These are phyloP conservation scores for Drepanosiphum platanoidis DNA, from an alignment of 2,888 invertebrate species.

Conservation along the genomic window DNA sequence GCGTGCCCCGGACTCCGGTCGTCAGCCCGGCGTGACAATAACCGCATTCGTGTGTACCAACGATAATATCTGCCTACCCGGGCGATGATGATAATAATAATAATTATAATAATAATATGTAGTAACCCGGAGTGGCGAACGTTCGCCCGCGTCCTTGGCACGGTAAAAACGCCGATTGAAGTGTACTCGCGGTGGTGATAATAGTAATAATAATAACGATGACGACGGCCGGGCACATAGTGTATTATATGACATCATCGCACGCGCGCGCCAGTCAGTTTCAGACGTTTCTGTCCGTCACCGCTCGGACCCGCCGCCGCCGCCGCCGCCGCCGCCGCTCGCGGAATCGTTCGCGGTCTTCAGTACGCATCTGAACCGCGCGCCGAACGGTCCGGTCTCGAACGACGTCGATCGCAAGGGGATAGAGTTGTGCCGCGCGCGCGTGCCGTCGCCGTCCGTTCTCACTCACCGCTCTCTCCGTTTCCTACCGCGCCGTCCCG, in stretches of 20 bases:
- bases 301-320: not conserved
- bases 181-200: not conserved
- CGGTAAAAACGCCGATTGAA: slow-evolving; percentile 32
- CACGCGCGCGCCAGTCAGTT: not conserved
- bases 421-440: not conserved
- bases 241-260: slow-evolving; percentile 39
- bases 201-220: slow-evolving; percentile 2
- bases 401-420: not conserved
- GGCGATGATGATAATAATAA: no score
- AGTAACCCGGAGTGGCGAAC: not conserved
- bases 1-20: no score
- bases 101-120: not conserved
- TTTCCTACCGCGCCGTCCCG: not conserved
- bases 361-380: not conserved
- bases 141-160: slow-evolving; percentile 42
- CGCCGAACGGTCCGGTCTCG: not conserved
- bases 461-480: no score
- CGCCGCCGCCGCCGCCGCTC: not conserved
- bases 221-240: not conserved
- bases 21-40: no score
- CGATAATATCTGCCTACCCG: not conserved
- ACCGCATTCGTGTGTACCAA: no score
- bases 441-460: not conserved
- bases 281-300: not conserved
- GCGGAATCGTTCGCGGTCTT: not conserved